Conservation (phyloP, 1,140 invertebrate species). For the Drosophila bifasciata region DNA sequence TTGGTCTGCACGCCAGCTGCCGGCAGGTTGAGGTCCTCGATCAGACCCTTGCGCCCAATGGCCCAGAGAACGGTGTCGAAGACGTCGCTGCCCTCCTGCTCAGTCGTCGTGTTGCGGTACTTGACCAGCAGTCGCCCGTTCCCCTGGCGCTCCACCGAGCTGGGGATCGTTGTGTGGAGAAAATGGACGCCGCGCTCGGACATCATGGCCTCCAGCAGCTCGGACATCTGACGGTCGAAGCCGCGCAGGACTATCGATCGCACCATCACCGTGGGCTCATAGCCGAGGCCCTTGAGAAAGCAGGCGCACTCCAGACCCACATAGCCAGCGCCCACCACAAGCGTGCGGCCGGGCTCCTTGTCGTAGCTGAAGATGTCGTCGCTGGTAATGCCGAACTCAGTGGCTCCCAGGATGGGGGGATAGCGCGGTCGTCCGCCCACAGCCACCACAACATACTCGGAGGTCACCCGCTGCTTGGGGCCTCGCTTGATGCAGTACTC, state of each 20-base stretch:
- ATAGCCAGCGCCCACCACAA: constrained; percentile 97
- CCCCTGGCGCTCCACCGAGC: constrained; percentile 88
- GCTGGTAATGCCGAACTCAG: constrained; percentile 96
- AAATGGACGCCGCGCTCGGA: constrained; percentile 92
- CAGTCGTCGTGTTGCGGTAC: constrained; percentile 86
- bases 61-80: constrained; percentile 95
- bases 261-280: constrained; percentile 95
- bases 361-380: constrained; percentile 98
- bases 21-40: constrained; percentile 88
- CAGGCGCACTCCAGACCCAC: constrained; percentile 98
- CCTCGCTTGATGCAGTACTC: constrained; percentile 90
- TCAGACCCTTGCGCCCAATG: constrained; percentile 90
- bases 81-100: constrained; percentile 87
- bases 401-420: constrained; percentile 93
- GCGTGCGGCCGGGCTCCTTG: constrained; percentile 95
- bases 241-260: constrained; percentile 97
- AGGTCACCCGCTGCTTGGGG: constrained; percentile 90
- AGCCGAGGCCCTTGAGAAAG: constrained; percentile 95
- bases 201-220: constrained; percentile 93
- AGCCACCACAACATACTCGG: constrained; percentile 94
- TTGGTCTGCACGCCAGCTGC: constrained; percentile 88
- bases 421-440: constrained; percentile 95
- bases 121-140: constrained; percentile 89
- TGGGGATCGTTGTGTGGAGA: constrained; percentile 90
- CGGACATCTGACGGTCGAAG: constrained; percentile 99